Conservation (phyloP, 2,113 vertebrate species). For the Tapirus terrestris region DNA sequence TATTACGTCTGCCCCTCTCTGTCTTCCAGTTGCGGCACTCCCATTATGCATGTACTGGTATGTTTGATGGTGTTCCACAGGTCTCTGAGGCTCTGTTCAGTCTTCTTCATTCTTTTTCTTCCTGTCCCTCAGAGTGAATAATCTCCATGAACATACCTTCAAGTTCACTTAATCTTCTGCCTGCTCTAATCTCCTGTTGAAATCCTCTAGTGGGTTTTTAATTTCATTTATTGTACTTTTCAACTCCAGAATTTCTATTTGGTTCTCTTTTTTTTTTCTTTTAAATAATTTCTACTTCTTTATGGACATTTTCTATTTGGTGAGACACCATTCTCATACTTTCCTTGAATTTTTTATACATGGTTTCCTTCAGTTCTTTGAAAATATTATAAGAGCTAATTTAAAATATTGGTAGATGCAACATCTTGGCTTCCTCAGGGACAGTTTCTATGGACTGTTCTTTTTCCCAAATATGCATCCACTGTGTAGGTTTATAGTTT, state of each 20-base stretch:
- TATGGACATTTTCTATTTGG: background rate
- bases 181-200: background rate
- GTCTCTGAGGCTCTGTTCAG: background rate
- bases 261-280: background rate
- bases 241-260: background rate
- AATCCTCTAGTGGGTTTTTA: background rate
- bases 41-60: background rate
- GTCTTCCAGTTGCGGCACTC: background rate
- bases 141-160: background rate
- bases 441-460: background rate
- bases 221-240: background rate
- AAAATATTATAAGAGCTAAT: background rate
- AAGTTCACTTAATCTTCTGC: background rate
- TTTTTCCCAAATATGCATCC: background rate
- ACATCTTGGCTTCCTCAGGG: background rate
- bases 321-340: background rate
- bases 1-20: background rate
- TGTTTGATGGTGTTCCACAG: background rate
- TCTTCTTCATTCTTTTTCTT: background rate
- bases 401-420: background rate
- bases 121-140: background rate
- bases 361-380: background rate
- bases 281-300: background rate
- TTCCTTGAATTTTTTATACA: background rate
- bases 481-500: background rate